Percentiles rank a stretch among this genome's conserved stretches.
phyloP scores from a whole-genome alignment of 2,113 vertebrate species.

The Aegithalos caudatus region DNA sequence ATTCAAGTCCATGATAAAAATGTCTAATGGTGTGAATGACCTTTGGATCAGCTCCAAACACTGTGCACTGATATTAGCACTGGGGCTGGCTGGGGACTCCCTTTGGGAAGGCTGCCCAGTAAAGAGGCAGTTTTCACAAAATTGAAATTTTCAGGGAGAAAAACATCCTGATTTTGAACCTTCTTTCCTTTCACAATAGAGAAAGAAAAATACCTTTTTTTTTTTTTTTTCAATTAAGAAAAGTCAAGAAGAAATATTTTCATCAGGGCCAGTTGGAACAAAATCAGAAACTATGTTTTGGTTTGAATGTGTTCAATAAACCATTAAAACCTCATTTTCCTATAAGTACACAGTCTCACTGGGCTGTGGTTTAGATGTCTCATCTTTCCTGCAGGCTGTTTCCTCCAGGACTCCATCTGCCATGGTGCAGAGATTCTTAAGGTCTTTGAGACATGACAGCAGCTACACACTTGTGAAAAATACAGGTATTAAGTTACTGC shows the following conservation, averaged over 20 bases:
- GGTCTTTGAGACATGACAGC: not conserved
- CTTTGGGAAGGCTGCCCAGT: slow-evolving; percentile 56
- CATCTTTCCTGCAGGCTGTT: not conserved
- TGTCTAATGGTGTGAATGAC: slow-evolving; percentile 49
- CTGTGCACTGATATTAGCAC: slow-evolving; percentile 41
- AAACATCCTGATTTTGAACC: slow-evolving; percentile 27
- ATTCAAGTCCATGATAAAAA: slow-evolving; percentile 59
- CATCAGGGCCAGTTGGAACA: not conserved
- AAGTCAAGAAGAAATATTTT: slow-evolving; percentile 12
- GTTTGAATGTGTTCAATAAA: slow-evolving; percentile 45
- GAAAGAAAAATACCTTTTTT: not conserved
- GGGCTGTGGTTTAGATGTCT: slow-evolving; percentile 2
- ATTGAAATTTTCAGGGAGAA: slow-evolving; percentile 42
- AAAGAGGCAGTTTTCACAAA: slow-evolving; percentile 34
- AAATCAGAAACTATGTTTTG: slow-evolving; percentile 26
- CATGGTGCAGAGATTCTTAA: not conserved
- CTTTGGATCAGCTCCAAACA: slow-evolving; percentile 48
- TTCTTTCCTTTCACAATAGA: slow-evolving; percentile 5
- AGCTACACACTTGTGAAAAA: not conserved
- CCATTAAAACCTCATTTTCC: slow-evolving; percentile 38
- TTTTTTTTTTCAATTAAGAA: not conserved
- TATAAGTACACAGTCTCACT: not conserved
- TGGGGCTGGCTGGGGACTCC: slow-evolving; percentile 56
- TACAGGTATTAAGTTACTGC: not conserved
- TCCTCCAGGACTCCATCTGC: not conserved